Base-by-base conservation (phyloP, 1,140 invertebrate species). In the Pseudomyrmex sp. region DNA sequence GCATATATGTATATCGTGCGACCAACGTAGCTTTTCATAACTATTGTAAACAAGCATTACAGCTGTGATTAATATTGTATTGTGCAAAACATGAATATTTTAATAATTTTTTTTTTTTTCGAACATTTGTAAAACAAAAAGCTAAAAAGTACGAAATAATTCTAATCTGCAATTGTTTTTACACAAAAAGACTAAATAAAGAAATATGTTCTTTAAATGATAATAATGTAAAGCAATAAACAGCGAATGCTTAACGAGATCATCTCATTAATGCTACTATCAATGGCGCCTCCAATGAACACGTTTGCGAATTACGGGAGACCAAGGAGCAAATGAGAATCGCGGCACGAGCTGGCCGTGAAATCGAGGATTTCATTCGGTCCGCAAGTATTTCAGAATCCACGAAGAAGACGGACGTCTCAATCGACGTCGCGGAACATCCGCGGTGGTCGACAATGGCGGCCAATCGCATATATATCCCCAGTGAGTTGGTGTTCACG, bases 371-470 rank as follows among this genome's bases (percentile, higher is more conserved):
- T 65, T 63, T 84, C 65, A 46, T 79, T 52, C 59, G 46, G 50
- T 15, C 8, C 52, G 9, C 61, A 12, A 46, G 66, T 63, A 88
- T 89, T 89, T 88, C 85, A 80, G 88, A 89, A 85, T 82, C 66
- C 66, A 52, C 63, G 73, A 87, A 82, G 76, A 85, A 90, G 88
- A 90, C 84, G 85, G 89, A 90, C 88, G 77, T 87, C 88, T 90
- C 89, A 90, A 90, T 90, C 86, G 89, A 61, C 65, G 75, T 48
- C 74, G 73, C 26, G 66, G 73, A 86, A 69, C 88, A 79, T 88
- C 62, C 76, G 85, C 83, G 89, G 89, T 90, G 89, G 88, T 90
- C 88, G 83, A 90, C 88, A 89, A 89, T 90, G 85, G 79, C 87
- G 82, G 74, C 63, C 88, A 89, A 89, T 89, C 82, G 85, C 84